phyloP scores from a whole-genome alignment of 2,888 invertebrate species.

The Erebia ligea region DNA sequence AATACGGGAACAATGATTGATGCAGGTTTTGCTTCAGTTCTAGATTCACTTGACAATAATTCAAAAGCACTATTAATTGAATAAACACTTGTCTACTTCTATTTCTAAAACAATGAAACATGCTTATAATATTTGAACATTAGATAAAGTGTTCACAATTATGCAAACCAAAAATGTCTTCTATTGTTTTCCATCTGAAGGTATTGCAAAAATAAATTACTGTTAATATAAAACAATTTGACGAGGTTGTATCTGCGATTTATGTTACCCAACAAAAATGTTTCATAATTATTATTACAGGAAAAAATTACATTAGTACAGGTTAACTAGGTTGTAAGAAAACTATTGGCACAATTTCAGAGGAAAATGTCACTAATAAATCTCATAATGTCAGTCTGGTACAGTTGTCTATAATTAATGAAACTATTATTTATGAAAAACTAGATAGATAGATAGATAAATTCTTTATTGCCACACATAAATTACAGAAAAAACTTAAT shows the following conservation, averaged over 20 bases:
- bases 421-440: background rate
- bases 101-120: too few species aligned
- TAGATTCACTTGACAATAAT: too few species aligned
- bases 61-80: too few species aligned
- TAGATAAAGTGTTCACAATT: too few species aligned
- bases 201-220: background rate
- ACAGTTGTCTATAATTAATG: background rate
- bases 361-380: slow-evolving; percentile 1
- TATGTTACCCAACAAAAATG: background rate
- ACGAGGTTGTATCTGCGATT: background rate
- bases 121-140: too few species aligned
- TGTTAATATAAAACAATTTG: background rate
- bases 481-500: too few species aligned
- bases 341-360: background rate
- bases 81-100: too few species aligned
- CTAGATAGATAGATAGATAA: too few species aligned
- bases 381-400: background rate
- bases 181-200: background rate
- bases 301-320: background rate
- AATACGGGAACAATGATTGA: too few species aligned
- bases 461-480: too few species aligned
- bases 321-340: background rate
- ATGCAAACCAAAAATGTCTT: background rate
- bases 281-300: background rate
- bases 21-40: too few species aligned